Base-by-base conservation (phyloP, 2,888 invertebrate species). In the Athalia cordata region DNA sequence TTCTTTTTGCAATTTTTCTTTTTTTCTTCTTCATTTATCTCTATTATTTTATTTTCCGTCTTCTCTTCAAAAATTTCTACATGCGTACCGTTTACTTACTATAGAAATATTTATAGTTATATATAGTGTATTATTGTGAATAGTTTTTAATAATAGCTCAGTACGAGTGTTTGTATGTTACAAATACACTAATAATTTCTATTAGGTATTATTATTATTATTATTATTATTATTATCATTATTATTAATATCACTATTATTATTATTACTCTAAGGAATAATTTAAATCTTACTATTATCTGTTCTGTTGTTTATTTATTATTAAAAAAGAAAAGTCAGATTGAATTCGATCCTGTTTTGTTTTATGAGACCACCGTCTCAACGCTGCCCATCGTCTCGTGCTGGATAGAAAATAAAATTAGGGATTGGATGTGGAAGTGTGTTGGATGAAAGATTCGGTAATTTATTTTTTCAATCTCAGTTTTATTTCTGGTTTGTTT, bases 281-380 rank as follows among this genome's bases (percentile, higher is more conserved):
- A 61, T 74, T 61, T 6, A 74, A 59, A 74, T 61, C 47, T 74
- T 61, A 61, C 59, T 74, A 74, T 74, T 74, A 74, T 74, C 47
- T 61, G 61, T 59, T 74, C 61, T 74, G 59, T 74, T 74, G 47
- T 74, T 59, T 74, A 61, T 61, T 74, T 74, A 61, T 61, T 74
- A 61, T 61, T 74, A 52, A n/a, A 74, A 74, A 66, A 66, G 29
- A 74, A 74, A 70, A 61, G 45, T 74, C 59, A 61, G 49, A 74
- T 74, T 70, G 57, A 70, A 29, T n/a, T n/a, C 6, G 55, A 70
- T n/a, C 9, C 29, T 29, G 29, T 29, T 29, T 29, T 29, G 29
- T 1, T 29, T 29, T 29, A 29, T 29, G 29, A 29, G 0, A 29
- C 29, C 29, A 29, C 29, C 29, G 29, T 29, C 29, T 29, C 29